Base-by-base conservation (phyloP, 2,113 vertebrate species). In the Indicator maculatus region DNA sequence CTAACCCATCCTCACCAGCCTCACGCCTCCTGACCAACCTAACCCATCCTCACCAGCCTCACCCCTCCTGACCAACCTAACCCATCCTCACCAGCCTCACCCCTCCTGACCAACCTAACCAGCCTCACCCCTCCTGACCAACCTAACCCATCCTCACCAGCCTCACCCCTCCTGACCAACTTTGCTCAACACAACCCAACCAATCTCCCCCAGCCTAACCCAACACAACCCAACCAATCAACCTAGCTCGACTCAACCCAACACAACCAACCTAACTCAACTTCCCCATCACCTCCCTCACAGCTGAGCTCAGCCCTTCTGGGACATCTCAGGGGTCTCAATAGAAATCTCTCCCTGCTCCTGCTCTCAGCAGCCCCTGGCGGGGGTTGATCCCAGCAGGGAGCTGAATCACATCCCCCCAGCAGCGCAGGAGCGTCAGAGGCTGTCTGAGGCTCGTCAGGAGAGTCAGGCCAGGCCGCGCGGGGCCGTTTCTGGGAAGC, bases 401-500 rank as follows among this genome's bases (percentile, higher is more conserved):
- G 89, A 53, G 58, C 83, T 95, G 84, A 80, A 84, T 93, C 91
- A 86, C 0, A 1, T 83, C 64, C 81, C 91, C 92, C 85, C 90
- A 10, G 39, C 18, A 1, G 61, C 15, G 12, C 59, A 5, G 89
- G 94, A 91, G 78, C 89, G 86, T 97, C 95, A 93, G 90, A 88
- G 94, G 82, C 89, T 55, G 95, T 95, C 97, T 95, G 96, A 95
- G 93, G 94, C 87, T 95, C 70, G 76, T 95, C 95, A 95, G 95
- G 90, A 95, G 94, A 96, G 93, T 93, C 91, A 95, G 96, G 91
- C 95, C 95, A 91, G 96, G 96, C 93, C 81, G 83, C 76, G 79
- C 90, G 69, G 96, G 96, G 96, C 93, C 80, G 44, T 44, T 83
- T 96, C 97, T 96, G 97, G 97, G 97, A 97, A 97, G 38, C 21